Evolutionary conservation across 2,113 vertebrate species (phyloP), one percentile per base, ranked within the genome.

Genomic region (Cygnus buccinator): DNA sequence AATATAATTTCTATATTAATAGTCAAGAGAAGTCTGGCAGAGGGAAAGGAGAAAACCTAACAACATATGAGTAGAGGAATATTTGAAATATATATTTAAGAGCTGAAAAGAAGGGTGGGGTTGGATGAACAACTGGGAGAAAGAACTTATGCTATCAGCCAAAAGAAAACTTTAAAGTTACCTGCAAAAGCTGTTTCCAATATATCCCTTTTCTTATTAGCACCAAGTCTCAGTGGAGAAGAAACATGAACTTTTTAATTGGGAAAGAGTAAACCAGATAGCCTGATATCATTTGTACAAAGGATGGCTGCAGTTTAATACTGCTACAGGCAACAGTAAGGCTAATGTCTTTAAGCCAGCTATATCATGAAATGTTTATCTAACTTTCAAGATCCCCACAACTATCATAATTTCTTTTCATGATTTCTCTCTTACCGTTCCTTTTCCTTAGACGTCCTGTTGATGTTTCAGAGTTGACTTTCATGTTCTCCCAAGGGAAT

Each of bases 381-480:
- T 94, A 86, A 89, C 85, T 95, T 68, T 72, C 52, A 84, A 79
- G 76, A 70, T 23, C 48, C 63, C 81, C 81, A 77, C 61, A 94
- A 85, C 67, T 87, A 90, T 88, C 25, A 75, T 58, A 0, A 87
- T 94, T 77, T 66, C 48, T 83, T 90, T 84, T 59, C 35, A 73
- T 80, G 63, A 88, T 91, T 92, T 86, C 46, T 85, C 63, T 79
- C 67, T 75, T 68, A 67, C 88, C 48, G 72, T 86, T 54, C 25
- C 18, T 93, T 93, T 94, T 72, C 44, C 43, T 90, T 93, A 86
- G 59, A 95, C 90, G 58, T 59, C 54, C 39, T 44, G 59, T 72
- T 96, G 77, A 94, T 86, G 46, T 88, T 94, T 95, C 65, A 82
- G 82, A 28, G 33, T 84, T 96, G 88, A 85, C 82, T 96, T 97